Percentiles rank a stretch among this genome's conserved stretches.
Conservation (phyloP, 2,113 vertebrate genomes). For the Scomber colias region DNA sequence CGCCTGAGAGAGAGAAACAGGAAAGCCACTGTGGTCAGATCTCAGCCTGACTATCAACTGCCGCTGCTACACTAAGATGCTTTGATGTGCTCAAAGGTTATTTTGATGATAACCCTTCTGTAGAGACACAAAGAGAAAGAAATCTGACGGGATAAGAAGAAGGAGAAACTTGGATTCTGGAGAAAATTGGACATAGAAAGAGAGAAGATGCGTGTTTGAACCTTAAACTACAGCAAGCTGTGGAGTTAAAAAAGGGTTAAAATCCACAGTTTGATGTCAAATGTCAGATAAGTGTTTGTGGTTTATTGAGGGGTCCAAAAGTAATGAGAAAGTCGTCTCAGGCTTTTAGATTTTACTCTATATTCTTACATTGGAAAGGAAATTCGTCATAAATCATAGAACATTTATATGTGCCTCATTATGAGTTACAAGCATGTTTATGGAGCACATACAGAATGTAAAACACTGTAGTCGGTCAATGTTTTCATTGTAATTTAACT, state of each 20-base stretch:
- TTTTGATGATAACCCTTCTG: constrained; percentile 44
- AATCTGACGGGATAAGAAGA: constrained; percentile 11
- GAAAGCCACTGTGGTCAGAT: constrained; percentile 54
- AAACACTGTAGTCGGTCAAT: neutral
- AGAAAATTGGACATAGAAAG: neutral
- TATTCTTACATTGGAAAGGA: neutral
- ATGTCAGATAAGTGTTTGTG: neutral
- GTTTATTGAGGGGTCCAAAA: neutral
- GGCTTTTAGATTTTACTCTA: too few relatives aligned
- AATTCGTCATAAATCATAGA: neutral
- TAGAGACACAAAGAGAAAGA: constrained; percentile 15
- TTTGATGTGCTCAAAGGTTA: constrained; percentile 70
- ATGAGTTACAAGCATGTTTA: constrained; percentile 6
- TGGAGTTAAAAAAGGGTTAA: too few relatives aligned
- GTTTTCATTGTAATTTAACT: neutral
- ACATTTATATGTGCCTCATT: neutral
- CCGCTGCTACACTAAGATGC: neutral
- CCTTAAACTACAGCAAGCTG: neutral
- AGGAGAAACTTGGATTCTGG: neutral
- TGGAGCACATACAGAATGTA: neutral
- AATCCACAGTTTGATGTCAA: neutral
- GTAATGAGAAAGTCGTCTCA: too few relatives aligned
- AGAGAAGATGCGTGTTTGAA: neutral
- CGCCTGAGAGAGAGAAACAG: constrained; percentile 47
- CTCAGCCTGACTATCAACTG: constrained; percentile 32